These are phyloP conservation scores for Volucella inflata DNA, from an alignment of 2,888 invertebrate species.

Conservation along the genomic window DNA sequence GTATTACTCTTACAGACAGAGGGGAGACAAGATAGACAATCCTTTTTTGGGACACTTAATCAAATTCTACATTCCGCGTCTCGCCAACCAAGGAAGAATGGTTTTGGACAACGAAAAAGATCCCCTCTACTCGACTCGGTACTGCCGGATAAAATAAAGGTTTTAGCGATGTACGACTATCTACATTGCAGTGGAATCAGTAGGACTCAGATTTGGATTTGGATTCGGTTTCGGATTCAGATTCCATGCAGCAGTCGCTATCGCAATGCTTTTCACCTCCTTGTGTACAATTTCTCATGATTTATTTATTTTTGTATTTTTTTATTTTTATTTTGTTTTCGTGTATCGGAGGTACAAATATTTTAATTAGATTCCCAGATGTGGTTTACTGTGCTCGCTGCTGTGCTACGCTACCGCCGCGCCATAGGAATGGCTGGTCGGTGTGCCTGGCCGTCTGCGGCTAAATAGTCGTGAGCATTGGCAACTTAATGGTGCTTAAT, in stretches of 20 bases:
- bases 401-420: slow-evolving; percentile 25
- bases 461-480: slow-evolving; percentile 70
- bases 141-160: slow-evolving; percentile 67
- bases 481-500: slow-evolving; percentile 74
- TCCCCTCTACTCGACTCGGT: slow-evolving; percentile 24
- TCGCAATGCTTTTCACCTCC: slow-evolving; percentile 53
- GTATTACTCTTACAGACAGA: slow-evolving; percentile 57
- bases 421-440: slow-evolving; percentile 22
- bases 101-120: slow-evolving; percentile 62
- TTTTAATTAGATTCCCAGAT: slow-evolving; percentile 76
- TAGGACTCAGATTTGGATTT: not conserved
- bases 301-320: slow-evolving; percentile 14
- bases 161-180: slow-evolving; percentile 56
- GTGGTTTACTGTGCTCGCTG: slow-evolving; percentile 68
- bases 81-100: slow-evolving; percentile 42
- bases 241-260: slow-evolving; percentile 45
- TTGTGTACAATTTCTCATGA: slow-evolving; percentile 69
- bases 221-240: not conserved
- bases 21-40: slow-evolving; percentile 62
- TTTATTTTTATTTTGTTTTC: slow-evolving; percentile 51
- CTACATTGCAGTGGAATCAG: slow-evolving; percentile 24
- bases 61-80: slow-evolving; percentile 73
- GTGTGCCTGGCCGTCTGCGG: slow-evolving; percentile 67
- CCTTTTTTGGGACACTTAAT: slow-evolving; percentile 76
- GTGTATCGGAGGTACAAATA: slow-evolving; percentile 70